A percentile compares a stretch with the other conserved stretches of the same genome.
These are phyloP conservation scores for Aratinga solstitialis DNA, from an alignment of 2,797 vertebrate genomes.

Conservation along the genomic window DNA sequence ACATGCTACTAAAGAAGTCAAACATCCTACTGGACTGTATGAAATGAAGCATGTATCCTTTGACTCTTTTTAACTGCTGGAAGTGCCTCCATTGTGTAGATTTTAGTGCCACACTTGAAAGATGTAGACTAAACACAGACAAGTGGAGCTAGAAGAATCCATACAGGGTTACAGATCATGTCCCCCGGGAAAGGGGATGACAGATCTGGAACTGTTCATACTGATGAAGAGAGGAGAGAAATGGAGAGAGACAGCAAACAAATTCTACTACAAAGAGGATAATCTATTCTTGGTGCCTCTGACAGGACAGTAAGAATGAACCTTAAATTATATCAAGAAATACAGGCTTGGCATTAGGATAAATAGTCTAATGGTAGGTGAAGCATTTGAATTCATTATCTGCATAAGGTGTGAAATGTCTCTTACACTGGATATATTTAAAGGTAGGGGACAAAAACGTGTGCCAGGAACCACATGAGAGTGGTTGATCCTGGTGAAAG, in stretches of 20 bases:
- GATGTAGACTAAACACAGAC: neutral
- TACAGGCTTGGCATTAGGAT: neutral
- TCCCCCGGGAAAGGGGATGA: neutral
- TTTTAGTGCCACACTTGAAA: neutral
- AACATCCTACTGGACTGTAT: fast-evolving
- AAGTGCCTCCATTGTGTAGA: neutral
- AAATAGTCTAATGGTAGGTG: neutral
- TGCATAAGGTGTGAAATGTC: neutral
- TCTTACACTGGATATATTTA: neutral
- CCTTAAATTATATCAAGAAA: neutral
- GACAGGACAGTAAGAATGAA: neutral
- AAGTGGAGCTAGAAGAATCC: neutral
- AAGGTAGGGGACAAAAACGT: neutral
- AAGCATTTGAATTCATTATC: neutral
- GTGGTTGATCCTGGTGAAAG: neutral
- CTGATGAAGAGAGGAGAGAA: neutral
- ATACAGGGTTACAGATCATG: neutral
- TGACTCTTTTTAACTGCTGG: neutral
- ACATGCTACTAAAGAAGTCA: neutral
- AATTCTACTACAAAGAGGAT: neutral
- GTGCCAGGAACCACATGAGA: neutral
- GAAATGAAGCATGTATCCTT: neutral
- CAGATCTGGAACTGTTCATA: neutral
- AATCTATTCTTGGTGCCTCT: neutral
- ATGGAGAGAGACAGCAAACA: neutral